These are phyloP conservation scores for Lycaon pictus DNA, from an alignment of 2,113 vertebrate species.

Conservation along the genomic window DNA sequence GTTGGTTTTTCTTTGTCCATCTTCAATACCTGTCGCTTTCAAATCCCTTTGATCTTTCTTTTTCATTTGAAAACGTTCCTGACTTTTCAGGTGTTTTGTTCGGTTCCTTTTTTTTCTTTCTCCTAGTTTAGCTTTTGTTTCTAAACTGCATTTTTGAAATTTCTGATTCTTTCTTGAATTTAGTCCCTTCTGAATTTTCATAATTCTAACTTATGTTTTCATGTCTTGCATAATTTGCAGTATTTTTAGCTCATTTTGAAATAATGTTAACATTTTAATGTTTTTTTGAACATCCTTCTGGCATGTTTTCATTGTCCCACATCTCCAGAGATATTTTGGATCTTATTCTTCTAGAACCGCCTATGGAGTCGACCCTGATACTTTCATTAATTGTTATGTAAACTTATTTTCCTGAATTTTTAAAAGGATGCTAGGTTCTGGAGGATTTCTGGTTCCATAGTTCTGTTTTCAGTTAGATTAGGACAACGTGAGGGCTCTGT, in stretches of 20 bases:
- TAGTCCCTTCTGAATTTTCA: slow-evolving; percentile 56
- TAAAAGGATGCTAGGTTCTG: background rate
- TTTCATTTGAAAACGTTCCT: background rate
- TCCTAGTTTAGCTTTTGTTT: slow-evolving; percentile 46
- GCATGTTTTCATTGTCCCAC: background rate
- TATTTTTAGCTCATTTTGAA: slow-evolving; percentile 62
- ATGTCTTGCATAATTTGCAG: slow-evolving; percentile 65
- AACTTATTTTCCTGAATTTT: slow-evolving; percentile 25
- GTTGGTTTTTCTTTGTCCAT: background rate
- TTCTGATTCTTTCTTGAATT: slow-evolving; percentile 36
- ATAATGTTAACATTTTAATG: slow-evolving; percentile 15
- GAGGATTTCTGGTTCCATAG: background rate
- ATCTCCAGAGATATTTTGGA: background rate
- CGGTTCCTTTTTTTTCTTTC: background rate
- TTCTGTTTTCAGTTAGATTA: background rate
- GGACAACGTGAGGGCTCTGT: background rate
- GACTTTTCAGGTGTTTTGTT: background rate
- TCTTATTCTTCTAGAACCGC: slow-evolving; percentile 11
- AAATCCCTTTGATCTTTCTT: background rate
- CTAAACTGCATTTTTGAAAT: slow-evolving; percentile 20
- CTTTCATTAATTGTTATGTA: background rate
- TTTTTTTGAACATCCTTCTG: slow-evolving; percentile 45
- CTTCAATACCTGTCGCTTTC: background rate
- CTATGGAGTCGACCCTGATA: background rate
- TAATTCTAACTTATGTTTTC: slow-evolving; percentile 58